phyloP scores from a whole-genome alignment of 2,113 vertebrate genomes.

The Andinoacara biseriatus region DNA sequence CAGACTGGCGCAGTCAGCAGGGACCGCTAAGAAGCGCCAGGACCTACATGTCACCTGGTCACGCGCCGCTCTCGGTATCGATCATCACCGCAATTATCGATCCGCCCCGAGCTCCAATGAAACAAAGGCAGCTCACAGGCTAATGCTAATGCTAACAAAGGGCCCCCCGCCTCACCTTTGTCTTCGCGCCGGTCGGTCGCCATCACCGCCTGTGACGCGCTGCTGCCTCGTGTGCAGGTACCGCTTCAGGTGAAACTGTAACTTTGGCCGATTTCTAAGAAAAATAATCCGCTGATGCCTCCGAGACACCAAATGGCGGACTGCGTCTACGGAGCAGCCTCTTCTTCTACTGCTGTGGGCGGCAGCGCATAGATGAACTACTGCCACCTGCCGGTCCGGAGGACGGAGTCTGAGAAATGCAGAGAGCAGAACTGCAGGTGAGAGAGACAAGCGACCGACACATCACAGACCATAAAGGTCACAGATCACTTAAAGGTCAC shows the following conservation, averaged over 20 bases:
- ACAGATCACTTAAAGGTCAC: no score
- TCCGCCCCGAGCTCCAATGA: no score
- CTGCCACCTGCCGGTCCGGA: background rate
- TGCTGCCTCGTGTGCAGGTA: background rate
- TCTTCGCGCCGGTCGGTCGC: constrained; percentile 74
- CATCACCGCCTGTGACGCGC: constrained; percentile 48
- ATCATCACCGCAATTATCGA: background rate
- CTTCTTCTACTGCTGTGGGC: background rate
- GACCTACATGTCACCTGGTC: background rate
- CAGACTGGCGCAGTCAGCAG: background rate
- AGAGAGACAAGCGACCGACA: no score
- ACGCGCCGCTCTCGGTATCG: background rate
- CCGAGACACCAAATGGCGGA: constrained; percentile 42
- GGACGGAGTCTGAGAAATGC: background rate
- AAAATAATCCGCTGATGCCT: background rate
- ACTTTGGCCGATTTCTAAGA: background rate
- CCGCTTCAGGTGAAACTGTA: fast-evolving
- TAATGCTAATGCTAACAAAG: constrained; percentile 41
- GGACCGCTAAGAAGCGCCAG: background rate
- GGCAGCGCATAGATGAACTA: background rate
- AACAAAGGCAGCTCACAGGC: constrained; percentile 30
- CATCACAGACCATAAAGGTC: no score
- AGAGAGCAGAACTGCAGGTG: background rate
- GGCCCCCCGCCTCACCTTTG: constrained; percentile 54
- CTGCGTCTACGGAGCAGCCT: background rate